Evolutionary conservation across 2,797 vertebrate species (phyloP).

Genomic region (Pseudochirops cupreus): DNA sequence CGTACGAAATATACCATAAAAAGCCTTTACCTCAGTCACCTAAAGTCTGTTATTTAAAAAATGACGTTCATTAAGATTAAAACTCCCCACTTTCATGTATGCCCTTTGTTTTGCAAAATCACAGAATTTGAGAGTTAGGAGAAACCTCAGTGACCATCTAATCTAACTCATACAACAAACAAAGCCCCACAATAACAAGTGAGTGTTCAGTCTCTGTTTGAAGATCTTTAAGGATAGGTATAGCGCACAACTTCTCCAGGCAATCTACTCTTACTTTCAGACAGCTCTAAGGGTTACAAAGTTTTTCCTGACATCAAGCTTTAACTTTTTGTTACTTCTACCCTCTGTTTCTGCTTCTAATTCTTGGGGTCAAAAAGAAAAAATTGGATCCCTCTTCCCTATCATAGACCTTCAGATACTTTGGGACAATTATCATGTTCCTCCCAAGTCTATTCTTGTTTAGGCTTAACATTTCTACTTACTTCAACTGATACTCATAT

Average conservation of each 20-base stretch:
- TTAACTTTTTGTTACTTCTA: background rate
- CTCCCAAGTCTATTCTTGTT: background rate
- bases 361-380: background rate
- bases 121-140: background rate
- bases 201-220: background rate
- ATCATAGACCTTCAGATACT: background rate
- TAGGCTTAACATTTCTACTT: background rate
- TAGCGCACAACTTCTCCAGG: background rate
- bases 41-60: background rate
- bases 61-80: background rate
- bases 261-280: background rate
- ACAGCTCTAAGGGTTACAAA: background rate
- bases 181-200: background rate
- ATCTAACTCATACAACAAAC: background rate
- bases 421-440: background rate
- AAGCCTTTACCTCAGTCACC: background rate
- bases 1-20: background rate
- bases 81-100: background rate
- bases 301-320: background rate
- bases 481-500: background rate
- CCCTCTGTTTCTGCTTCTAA: background rate
- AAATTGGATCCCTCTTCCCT: background rate
- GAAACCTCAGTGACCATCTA: background rate
- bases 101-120: background rate
- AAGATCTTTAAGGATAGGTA: background rate